Evolutionary conservation across 2,797 vertebrate genomes (phyloP), one percentile per base, ranked within the genome.

Genomic region (Chaetophractus vellerosus): DNA sequence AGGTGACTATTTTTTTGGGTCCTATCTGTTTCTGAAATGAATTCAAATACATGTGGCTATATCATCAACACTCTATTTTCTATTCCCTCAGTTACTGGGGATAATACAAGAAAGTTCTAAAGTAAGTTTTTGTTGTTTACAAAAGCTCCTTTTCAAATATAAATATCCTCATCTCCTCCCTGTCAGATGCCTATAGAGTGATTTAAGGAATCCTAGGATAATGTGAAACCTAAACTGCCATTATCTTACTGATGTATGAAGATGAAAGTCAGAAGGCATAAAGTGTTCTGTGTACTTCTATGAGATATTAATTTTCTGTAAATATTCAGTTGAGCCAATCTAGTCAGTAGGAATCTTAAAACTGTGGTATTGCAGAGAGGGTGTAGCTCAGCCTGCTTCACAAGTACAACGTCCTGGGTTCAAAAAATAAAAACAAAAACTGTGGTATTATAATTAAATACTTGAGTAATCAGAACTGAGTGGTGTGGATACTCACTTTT

Each of bases 21-120:
- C 28, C 83, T 94, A 45, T 63, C 61, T 59, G 57, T 41, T 15
- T 93, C 90, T 71, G 61, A 94, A 94, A 69, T 78, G 66, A 95
- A 90, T 23, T 57, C 38, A n/a, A 69, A 85, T n/a, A 50, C 24
- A 92, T 59, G 63, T 93, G 26, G 8, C 63, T 79, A 41, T 24
- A 83, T 76, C 8, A 63, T 18, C 14, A 64, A 8, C 36, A 84
- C 16, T 2, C n/a, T 76, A 33, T 33, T 50, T 82, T 68, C 33
- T 61, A 28, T 78, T 91, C 15, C 23, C 45, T 93, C 66, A 85
- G 33, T 66, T 68, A 74, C 1, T 78, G 57, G 92, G 83, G 36
- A 52, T 52, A 71, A 74, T n/a, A 85, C 14, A 76, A 90, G 28
- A 88, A 88, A 75, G 90, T 66, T 91, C 55, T 86, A 88, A 89